phyloP scores from a whole-genome alignment of 2,113 vertebrate species.

The Labeo catla region DNA sequence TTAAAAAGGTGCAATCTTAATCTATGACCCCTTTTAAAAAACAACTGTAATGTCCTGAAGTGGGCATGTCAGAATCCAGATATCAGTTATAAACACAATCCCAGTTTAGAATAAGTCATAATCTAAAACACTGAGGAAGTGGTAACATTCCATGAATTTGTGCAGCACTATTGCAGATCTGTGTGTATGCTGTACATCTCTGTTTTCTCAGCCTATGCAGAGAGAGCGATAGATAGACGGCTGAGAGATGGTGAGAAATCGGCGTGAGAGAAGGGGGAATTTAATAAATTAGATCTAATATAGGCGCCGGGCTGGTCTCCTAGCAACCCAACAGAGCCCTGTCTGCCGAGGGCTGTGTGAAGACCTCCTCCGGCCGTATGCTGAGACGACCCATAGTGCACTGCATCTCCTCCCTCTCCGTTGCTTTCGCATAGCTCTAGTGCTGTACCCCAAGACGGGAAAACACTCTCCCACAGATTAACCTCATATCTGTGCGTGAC shows the following conservation, averaged over 20 bases:
- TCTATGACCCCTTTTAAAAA: no score
- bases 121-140: neutral
- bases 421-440: conserved; percentile 40
- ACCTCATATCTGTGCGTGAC: conserved; percentile 24
- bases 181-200: conserved; percentile 57
- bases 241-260: conserved; percentile 56
- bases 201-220: conserved; percentile 61
- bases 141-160: conserved; percentile 40
- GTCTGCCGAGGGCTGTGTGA: conserved; percentile 72
- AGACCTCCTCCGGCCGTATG: conserved; percentile 62
- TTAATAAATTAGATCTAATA: conserved; percentile 78
- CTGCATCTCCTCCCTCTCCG: conserved; percentile 44
- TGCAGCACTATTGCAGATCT: conserved; percentile 62
- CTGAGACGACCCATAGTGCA: conserved; percentile 51
- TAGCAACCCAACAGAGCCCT: conserved; percentile 76
- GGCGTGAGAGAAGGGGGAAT: conserved; percentile 68
- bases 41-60: neutral
- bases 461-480: conserved; percentile 24
- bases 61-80: neutral
- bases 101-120: no score
- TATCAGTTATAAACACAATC: neutral
- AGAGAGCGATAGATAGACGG: conserved; percentile 18
- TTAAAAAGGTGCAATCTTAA: no score
- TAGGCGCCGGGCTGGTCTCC: conserved; percentile 74
- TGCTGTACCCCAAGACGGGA: conserved; percentile 43